Conservation (phyloP, 2,888 invertebrate species). For the Steinernema scapterisci region DNA sequence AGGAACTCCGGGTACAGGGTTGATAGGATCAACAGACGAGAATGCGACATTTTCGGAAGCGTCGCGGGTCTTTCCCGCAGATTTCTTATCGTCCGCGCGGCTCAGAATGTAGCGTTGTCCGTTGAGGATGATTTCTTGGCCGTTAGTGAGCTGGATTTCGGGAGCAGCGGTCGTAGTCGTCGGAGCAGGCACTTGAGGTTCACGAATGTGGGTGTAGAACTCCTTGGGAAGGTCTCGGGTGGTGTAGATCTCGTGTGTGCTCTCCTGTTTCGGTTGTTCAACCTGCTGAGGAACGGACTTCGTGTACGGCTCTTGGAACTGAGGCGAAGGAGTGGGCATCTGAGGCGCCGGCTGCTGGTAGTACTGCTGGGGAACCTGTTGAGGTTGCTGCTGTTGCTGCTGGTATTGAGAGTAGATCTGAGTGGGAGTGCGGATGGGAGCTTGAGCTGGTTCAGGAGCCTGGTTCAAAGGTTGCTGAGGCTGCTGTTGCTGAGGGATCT, state of each 20-base stretch:
- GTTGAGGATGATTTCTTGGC: constrained; percentile 11
- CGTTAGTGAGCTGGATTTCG: not conserved
- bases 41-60: not conserved
- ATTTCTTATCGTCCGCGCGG: not conserved
- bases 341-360: not conserved
- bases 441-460: no score
- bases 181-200: not conserved
- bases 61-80: not conserved
- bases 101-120: constrained; percentile 13
- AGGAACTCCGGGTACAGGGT: not conserved
- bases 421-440: not conserved
- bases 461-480: not conserved
- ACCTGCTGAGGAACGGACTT: not conserved
- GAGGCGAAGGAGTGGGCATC: not conserved
- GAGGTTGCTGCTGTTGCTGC: not conserved
- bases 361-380: not conserved
- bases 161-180: not conserved
- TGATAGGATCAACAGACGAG: not conserved
- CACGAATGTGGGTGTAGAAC: not conserved
- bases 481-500: not conserved
- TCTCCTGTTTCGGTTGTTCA: not conserved
- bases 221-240: not conserved
- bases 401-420: not conserved
- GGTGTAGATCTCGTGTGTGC: not conserved
- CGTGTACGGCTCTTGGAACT: not conserved